Evolutionary conservation across 2,888 invertebrate genomes (phyloP), one percentile per base, ranked within the genome.

Genomic region (Octonoba sinensis): DNA sequence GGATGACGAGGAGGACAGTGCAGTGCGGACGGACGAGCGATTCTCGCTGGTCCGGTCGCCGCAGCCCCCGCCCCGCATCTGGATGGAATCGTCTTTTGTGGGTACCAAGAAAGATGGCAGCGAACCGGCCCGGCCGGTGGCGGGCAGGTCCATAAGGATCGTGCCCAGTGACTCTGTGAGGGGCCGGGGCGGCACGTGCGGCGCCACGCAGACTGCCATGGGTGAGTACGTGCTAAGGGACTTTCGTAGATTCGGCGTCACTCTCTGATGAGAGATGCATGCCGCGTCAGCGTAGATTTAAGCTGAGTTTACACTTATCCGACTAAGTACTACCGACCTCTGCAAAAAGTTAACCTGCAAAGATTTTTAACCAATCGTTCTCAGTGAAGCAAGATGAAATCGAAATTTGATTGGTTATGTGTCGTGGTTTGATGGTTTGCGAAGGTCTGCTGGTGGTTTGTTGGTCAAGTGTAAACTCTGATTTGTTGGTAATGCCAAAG

Each of bases 71-170:
- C 83, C 85, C 87, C 89, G 95, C 87, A 94, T 93, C 89, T 96
- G 96, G 96, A 91, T 96, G 88, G 96, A 96, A 89, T 96, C 95
- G 89, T 95, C 95, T 85, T 96, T 96, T 88, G 94, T 94, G 83
- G 94, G 94, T 86, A 94, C 93, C 86, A 93, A 76, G 36, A 75
- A 76, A 24, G 75, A 70, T 18, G 82, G 66, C 13, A 15, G 27
- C 6, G 70, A 82, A n/a, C 49, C 54, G 15, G 49, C n/a, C 15
- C 44, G 8, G 13, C 22, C 36, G 6, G 46, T 60, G 11, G 44
- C 47, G 1, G 66, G 66, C 8, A 64, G 75, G 20, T 65, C 74
- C 69, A 82, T 75, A 70, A 24, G 75, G 71, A 75, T 82, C 62
- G 74, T 82, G 2, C 82, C 75, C 22, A 75, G 71, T 18, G 81